Conservation (phyloP, 2,113 vertebrate species). For the Oreotragus oreotragus region DNA sequence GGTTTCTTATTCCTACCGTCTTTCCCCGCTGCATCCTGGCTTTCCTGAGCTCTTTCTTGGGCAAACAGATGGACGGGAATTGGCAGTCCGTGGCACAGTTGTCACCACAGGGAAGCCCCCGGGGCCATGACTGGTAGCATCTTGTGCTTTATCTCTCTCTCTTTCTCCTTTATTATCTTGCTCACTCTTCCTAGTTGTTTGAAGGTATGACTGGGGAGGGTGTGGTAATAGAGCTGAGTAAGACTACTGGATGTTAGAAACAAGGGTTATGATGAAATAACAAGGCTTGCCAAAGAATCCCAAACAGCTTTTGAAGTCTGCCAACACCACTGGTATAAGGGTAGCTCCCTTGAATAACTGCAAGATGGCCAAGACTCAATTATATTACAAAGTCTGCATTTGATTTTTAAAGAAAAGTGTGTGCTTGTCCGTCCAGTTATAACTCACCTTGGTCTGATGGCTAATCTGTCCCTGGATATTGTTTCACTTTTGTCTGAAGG, state of each 20-base stretch:
- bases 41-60: neutral
- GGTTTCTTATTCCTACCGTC: neutral
- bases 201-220: neutral
- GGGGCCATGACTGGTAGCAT: neutral
- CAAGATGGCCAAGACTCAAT: neutral
- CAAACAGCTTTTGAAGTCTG: neutral
- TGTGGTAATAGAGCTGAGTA: neutral
- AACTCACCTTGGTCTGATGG: neutral
- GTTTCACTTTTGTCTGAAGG: neutral
- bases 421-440: neutral
- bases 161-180: neutral
- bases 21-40: neutral
- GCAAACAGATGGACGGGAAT: neutral
- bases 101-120: neutral
- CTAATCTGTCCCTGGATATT: neutral
- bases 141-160: neutral
- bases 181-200: neutral
- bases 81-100: neutral
- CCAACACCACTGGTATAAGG: neutral
- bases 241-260: neutral
- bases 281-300: neutral
- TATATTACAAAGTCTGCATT: neutral
- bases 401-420: slow-evolving; percentile 16
- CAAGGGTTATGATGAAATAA: slow-evolving; percentile 24
- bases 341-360: neutral